Evolutionary conservation across 2,888 invertebrate genomes (phyloP), one percentile per base, ranked within the genome.

Genomic region (Harpalus rubripes): DNA sequence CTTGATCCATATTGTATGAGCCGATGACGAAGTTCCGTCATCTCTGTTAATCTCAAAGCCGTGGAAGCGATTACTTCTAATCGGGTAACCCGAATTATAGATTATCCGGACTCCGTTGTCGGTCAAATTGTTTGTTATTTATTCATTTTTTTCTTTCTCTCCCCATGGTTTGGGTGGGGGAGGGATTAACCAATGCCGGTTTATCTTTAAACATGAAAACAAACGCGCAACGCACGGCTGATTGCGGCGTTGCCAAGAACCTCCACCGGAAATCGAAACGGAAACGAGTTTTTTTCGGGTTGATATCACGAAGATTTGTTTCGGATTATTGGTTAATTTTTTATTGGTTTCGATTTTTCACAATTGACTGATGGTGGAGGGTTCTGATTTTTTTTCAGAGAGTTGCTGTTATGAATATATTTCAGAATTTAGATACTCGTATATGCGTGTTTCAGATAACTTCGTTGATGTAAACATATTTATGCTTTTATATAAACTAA

Each of bases 201-300:
- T 81, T 81, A 81, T 82, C 82, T 82, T 82, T 82, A 72, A 72
- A 72, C 65, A 82, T 72, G 82, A 58, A 68, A 82, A 82, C 82
- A 82, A 65, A 68, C 68, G 68, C 68, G 39, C 22, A 7, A 5
- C 68, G 39, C 26, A 68, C 68, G 72, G 72, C 15, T 44, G 68
- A 74, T 44, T 74, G 72, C 72, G 44, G 22, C 72, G 72, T 74
- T 74, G 41, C 44, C 72, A 74, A 74, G 72, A 74, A 74, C 41
- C 41, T 74, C 22, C 15, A 44, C 68, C 63, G 82, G 56, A 82
- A 82, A 82, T 81, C 82, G 72, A 82, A 81, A 82, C 72, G 82
- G 82, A 82, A 82, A 82, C 82, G 82, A 82, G 82, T 74, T 74
- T 74, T 74, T 74, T 44, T 18, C 41, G 44, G 41, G 65, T 32